Conservation (phyloP, 2,888 invertebrate species). For the Dasypogon diadema region DNA sequence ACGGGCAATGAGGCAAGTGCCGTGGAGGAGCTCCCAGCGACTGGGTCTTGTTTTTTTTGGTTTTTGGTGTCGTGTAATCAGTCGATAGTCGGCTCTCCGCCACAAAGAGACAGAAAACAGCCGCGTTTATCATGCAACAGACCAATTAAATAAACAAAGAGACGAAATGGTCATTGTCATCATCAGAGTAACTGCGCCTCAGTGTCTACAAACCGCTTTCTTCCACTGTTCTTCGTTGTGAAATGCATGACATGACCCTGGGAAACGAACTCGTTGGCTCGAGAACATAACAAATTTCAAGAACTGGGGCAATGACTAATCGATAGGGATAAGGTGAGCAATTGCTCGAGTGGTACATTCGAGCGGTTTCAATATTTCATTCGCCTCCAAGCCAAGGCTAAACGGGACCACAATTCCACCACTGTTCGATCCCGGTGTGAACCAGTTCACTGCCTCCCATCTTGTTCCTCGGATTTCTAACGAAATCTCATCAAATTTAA, state of each 20-base stretch:
- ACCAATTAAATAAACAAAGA: constrained; percentile 19
- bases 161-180: neutral
- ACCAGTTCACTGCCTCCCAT: neutral
- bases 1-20: too few species aligned
- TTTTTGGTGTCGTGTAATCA: too few species aligned
- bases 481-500: neutral
- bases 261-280: neutral
- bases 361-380: neutral
- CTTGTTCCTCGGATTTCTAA: neutral
- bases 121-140: constrained; percentile 15
- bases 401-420: constrained; percentile 3
- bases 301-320: neutral
- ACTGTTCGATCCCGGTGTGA: neutral
- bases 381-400: neutral
- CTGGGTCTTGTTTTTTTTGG: too few species aligned
- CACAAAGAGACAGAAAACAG: neutral
- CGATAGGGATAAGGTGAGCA: neutral
- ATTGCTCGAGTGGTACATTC: too few species aligned
- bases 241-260: neutral
- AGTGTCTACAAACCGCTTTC: neutral
- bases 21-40: too few species aligned
- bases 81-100: too few species aligned
- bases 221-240: neutral
- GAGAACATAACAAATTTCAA: neutral
- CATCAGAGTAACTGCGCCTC: neutral